A percentile compares a stretch with the other conserved stretches of the same genome.
phyloP scores from a whole-genome alignment of 2,797 vertebrate genomes.

The Malurus leucopterus region DNA sequence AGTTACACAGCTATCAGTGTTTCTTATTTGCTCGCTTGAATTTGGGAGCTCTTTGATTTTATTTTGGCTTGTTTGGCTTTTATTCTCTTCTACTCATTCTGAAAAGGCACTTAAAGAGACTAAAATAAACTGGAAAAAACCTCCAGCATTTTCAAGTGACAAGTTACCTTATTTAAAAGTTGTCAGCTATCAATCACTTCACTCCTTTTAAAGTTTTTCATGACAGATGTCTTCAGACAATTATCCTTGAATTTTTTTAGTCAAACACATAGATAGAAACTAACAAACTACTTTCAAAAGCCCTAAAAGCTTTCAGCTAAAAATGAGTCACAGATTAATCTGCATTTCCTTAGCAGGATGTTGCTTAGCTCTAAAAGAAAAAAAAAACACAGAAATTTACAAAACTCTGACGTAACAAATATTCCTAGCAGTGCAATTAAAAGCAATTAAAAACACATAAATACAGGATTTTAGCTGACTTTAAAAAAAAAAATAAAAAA shows the following conservation, averaged over 20 bases:
- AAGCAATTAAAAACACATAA: neutral
- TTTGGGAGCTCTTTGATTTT: neutral
- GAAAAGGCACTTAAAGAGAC: slow-evolving; percentile 37
- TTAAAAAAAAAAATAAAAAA: neutral
- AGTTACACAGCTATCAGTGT: neutral
- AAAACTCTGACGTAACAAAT: neutral
- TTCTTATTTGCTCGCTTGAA: neutral
- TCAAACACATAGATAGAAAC: neutral
- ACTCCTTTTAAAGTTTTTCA: neutral
- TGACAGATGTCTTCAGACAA: slow-evolving; percentile 6
- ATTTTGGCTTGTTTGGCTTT: slow-evolving; percentile 2
- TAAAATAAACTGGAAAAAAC: neutral
- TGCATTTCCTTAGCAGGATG: neutral
- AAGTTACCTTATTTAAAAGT: neutral
- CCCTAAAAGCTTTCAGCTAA: neutral
- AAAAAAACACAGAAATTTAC: neutral
- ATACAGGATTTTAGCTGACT: neutral
- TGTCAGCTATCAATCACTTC: slow-evolving; percentile 7
- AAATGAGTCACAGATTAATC: neutral
- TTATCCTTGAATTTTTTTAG: slow-evolving; percentile 2
- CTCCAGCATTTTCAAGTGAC: neutral
- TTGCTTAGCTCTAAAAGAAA: neutral
- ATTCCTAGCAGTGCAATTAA: neutral
- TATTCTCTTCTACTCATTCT: slow-evolving; percentile 46
- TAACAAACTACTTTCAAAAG: neutral